These are phyloP conservation scores for Oscheius sp. DNA, from an alignment of 1,140 invertebrate genomes.

Conservation along the genomic window DNA sequence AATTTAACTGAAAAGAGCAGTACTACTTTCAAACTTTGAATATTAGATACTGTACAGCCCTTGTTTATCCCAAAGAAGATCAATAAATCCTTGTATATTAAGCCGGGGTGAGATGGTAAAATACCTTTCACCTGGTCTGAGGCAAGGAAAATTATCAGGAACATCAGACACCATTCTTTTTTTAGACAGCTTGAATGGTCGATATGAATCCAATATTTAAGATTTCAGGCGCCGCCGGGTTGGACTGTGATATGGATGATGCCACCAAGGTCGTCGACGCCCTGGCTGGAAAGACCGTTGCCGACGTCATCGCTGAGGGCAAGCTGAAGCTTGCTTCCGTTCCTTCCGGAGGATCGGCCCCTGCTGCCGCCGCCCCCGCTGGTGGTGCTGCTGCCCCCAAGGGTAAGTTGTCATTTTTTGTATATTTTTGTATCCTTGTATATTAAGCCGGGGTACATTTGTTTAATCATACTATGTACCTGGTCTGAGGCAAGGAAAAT, in stretches of 20 bases:
- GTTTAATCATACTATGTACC: too few relatives aligned
- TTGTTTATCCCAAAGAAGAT: neutral
- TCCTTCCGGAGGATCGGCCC: constrained; percentile 53
- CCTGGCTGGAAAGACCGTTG: constrained; percentile 55
- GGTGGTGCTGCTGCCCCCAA: constrained; percentile 40
- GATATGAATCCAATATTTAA: neutral
- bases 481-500: too few relatives aligned
- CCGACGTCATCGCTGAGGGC: constrained; percentile 53
- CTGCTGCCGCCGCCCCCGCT: constrained; percentile 48
- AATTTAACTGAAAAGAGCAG: neutral
- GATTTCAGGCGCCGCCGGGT: constrained; percentile 51
- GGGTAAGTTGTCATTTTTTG: constrained; percentile 13
- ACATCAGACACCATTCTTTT: neutral
- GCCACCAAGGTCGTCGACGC: constrained; percentile 54
- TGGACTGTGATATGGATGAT: constrained; percentile 56
- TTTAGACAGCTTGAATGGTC: too few relatives aligned
- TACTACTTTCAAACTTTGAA: neutral
- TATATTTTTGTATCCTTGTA: constrained; percentile 20
- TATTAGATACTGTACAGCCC: neutral
- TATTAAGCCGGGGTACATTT: neutral
- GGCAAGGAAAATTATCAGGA: constrained; percentile 3
- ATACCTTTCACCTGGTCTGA: constrained; percentile 1
- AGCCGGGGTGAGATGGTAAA: neutral
- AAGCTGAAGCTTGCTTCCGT: constrained; percentile 53
- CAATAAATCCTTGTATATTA: constrained; percentile 8